Evolutionary conservation across 2,113 vertebrate species (phyloP).

Genomic region (Galemys pyrenaicus): DNA sequence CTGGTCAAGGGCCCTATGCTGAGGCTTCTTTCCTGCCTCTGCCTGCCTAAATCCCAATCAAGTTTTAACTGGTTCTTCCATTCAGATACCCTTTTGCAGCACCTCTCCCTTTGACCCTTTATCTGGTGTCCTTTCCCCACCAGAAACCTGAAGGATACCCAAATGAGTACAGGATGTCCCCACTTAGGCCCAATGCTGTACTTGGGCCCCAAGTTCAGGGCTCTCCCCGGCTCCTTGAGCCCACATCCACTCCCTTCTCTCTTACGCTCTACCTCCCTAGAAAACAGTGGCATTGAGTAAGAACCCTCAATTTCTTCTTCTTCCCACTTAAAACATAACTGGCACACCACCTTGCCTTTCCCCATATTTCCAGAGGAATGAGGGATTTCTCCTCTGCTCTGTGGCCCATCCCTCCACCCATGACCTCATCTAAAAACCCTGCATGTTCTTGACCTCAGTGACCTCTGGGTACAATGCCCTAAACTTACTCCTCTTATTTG

Average conservation of each 20-base stretch:
- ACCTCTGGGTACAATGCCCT: background rate
- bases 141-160: background rate
- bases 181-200: background rate
- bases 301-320: background rate
- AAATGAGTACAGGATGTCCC: background rate
- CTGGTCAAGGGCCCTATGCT: background rate
- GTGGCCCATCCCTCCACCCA: background rate
- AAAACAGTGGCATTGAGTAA: conserved; percentile 21
- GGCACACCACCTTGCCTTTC: background rate
- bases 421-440: background rate
- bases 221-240: background rate
- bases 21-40: background rate
- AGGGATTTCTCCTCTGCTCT: background rate
- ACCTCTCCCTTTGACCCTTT: background rate
- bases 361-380: background rate
- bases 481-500: background rate
- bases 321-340: background rate
- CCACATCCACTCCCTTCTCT: background rate
- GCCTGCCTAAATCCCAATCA: background rate
- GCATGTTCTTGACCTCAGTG: background rate
- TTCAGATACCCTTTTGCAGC: background rate
- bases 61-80: background rate
- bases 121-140: background rate
- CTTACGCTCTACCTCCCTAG: background rate
- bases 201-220: background rate